Conservation (phyloP, 2,888 invertebrate genomes). For the Mythimna vitellina region DNA sequence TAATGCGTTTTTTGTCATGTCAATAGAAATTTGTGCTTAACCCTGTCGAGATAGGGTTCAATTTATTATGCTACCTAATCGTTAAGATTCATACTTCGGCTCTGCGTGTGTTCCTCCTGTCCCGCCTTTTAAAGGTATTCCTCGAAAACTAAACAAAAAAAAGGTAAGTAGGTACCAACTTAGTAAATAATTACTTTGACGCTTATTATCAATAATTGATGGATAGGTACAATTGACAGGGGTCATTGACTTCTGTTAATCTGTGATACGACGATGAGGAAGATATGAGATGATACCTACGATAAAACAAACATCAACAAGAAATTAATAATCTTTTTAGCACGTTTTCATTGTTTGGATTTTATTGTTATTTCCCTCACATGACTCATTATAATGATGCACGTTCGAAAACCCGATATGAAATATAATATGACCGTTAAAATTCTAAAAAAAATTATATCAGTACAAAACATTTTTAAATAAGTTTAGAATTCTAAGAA, state of each 20-base stretch:
- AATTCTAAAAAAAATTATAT: background rate
- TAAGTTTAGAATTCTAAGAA: background rate
- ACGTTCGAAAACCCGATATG: slow-evolving; percentile 26
- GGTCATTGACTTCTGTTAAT: slow-evolving; percentile 24
- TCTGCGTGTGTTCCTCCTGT: too few relatives aligned
- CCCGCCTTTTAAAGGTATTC: too few relatives aligned
- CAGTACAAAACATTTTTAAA: accelerated
- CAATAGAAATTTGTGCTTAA: too few relatives aligned
- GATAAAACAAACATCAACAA: slow-evolving; percentile 27
- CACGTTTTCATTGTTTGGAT: slow-evolving; percentile 33
- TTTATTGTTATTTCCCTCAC: slow-evolving; percentile 28
- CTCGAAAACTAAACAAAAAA: too few relatives aligned
- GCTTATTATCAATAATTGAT: too few relatives aligned
- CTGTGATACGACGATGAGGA: background rate
- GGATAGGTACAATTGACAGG: background rate
- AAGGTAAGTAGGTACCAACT: too few relatives aligned
- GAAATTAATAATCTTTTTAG: slow-evolving; percentile 9
- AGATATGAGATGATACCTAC: background rate
- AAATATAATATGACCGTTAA: background rate
- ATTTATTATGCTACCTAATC: too few relatives aligned
- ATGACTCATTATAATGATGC: slow-evolving; percentile 36
- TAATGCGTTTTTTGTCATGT: too few relatives aligned
- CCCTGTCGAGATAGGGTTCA: too few relatives aligned
- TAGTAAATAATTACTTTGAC: too few relatives aligned
- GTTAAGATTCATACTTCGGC: too few relatives aligned